Evolutionary conservation across 1,140 invertebrate genomes (phyloP).

Genomic region (Pectinophora gossypiella): DNA sequence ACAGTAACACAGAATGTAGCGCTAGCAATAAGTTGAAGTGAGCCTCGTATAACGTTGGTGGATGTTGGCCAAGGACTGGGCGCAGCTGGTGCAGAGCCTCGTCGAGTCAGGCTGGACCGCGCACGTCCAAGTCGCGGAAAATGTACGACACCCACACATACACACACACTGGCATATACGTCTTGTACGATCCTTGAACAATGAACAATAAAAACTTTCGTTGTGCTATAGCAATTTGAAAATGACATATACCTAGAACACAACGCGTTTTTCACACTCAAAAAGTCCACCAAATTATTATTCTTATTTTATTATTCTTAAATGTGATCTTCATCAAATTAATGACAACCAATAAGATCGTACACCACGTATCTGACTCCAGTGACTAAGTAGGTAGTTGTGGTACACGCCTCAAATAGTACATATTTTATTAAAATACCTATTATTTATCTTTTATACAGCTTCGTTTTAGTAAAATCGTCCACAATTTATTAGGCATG

Average conservation of each 20-base stretch:
- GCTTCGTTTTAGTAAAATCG: background rate
- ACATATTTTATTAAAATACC: no score
- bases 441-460: background rate
- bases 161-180: conserved; percentile 25
- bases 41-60: conserved; percentile 53
- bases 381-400: background rate
- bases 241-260: no score
- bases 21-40: no score
- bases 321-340: no score
- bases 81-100: conserved; percentile 86
- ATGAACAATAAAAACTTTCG: no score
- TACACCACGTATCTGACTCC: no score
- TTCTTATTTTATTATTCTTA: no score
- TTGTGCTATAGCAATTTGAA: no score
- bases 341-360: no score
- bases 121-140: conserved; percentile 83
- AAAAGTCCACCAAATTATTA: no score
- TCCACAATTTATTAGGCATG: background rate
- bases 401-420: background rate
- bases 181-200: background rate
- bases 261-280: no score
- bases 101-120: conserved; percentile 86
- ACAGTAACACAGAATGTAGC: no score
- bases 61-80: conserved; percentile 82
- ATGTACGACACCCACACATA: conserved; percentile 53